A percentile compares a stretch with the other conserved stretches of the same genome.
phyloP scores from a whole-genome alignment of 2,113 vertebrate species.

The Labeo catla region DNA sequence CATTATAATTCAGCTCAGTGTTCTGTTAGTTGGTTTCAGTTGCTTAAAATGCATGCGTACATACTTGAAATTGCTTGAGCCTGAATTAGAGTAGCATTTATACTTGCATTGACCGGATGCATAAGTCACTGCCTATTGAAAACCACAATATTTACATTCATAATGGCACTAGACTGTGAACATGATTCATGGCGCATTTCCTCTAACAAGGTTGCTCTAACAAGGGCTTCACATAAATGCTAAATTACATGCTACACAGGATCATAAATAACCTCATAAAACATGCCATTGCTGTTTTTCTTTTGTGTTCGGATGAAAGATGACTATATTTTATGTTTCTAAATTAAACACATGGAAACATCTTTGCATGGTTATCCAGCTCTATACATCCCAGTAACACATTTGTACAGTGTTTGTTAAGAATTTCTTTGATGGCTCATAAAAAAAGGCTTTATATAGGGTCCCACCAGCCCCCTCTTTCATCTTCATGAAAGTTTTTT shows the following conservation, averaged over 20 bases:
- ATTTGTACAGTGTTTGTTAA: conserved; percentile 5
- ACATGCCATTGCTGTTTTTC: not conserved
- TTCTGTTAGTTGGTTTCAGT: not conserved
- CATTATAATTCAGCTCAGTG: not conserved
- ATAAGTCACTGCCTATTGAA: conserved; percentile 1
- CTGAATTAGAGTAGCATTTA: not conserved
- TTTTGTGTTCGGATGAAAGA: not conserved
- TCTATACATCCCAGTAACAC: not conserved
- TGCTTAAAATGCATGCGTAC: not conserved
- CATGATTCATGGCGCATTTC: not conserved
- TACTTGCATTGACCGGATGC: not conserved
- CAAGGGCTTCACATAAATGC: conserved; percentile 4
- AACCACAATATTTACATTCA: conserved; percentile 1
- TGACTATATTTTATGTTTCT: not conserved
- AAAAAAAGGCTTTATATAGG: not conserved
- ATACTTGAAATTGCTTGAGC: not conserved
- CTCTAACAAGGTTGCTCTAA: not conserved
- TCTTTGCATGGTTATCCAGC: not conserved
- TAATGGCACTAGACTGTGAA: not conserved
- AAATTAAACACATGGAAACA: conserved; percentile 11
- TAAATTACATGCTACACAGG: conserved; percentile 7
- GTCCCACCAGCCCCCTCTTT: conserved; percentile 8
- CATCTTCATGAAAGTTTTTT: not conserved
- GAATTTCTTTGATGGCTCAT: not conserved
- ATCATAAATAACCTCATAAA: conserved; percentile 15